Evolutionary conservation across 2,888 invertebrate genomes (phyloP).

Genomic region (Drosophila neotestacea): DNA sequence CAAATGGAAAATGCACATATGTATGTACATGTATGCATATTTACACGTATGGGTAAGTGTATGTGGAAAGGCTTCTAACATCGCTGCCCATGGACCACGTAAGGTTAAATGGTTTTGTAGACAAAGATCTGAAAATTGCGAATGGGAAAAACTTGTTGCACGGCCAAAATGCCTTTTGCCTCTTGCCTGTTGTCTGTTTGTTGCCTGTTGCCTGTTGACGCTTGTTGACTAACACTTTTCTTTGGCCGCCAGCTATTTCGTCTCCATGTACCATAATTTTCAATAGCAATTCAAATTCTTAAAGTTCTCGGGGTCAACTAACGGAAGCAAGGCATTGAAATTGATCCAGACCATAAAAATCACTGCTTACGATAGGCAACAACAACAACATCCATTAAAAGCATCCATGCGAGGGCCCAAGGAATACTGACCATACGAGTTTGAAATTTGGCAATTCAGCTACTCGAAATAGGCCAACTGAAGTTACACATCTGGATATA

Average conservation of each 20-base stretch:
- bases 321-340: slow-evolving; percentile 67
- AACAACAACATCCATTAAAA: slow-evolving; percentile 11
- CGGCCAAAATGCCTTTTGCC: slow-evolving; percentile 18
- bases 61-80: slow-evolving; percentile 9
- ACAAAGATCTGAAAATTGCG: slow-evolving; percentile 60
- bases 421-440: slow-evolving; percentile 12
- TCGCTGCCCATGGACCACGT: slow-evolving; percentile 42
- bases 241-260: slow-evolving; percentile 55
- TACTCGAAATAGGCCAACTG: slow-evolving; percentile 11
- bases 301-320: slow-evolving; percentile 67
- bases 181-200: slow-evolving; percentile 9
- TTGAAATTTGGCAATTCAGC: not conserved
- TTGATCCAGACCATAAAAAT: slow-evolving; percentile 68
- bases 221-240: slow-evolving; percentile 63
- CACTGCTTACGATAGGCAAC: slow-evolving; percentile 45
- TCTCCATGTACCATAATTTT: slow-evolving; percentile 66
- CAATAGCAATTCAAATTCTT: slow-evolving; percentile 69
- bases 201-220: slow-evolving; percentile 16
- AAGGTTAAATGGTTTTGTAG: slow-evolving; percentile 58
- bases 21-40: not conserved
- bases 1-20: slow-evolving; percentile 2
- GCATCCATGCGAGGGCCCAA: slow-evolving; percentile 5
- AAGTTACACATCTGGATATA: not conserved
- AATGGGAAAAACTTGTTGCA: slow-evolving; percentile 40
- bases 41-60: not conserved